Evolutionary conservation across 1,140 invertebrate species (phyloP).

Genomic region (Paralvinella palmiformis): DNA sequence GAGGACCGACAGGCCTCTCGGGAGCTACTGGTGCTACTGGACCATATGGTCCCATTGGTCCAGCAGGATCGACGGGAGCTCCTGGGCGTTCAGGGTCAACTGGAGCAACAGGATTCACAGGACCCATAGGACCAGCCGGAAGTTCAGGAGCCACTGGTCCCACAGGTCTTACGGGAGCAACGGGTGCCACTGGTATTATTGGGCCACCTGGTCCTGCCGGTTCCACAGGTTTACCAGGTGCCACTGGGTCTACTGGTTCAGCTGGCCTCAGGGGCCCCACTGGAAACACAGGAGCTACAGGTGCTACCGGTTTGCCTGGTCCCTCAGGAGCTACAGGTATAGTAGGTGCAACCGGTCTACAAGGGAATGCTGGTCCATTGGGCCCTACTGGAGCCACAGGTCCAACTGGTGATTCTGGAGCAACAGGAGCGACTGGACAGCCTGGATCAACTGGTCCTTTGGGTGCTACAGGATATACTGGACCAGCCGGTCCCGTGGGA

Average conservation of each 20-base stretch:
- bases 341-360: too few relatives aligned
- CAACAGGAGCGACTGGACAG: background rate
- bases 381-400: constrained; percentile 1
- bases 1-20: background rate
- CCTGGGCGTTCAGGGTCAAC: background rate
- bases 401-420: constrained; percentile 1
- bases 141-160: background rate
- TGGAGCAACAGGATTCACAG: background rate
- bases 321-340: too few relatives aligned
- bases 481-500: background rate
- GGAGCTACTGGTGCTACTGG: background rate
- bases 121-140: background rate
- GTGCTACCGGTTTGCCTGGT: too few relatives aligned
- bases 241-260: too few relatives aligned
- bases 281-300: too few relatives aligned
- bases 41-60: background rate
- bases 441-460: background rate
- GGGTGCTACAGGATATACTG: background rate
- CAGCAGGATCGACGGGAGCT: background rate
- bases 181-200: too few relatives aligned
- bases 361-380: too few relatives aligned
- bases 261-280: too few relatives aligned
- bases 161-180: background rate
- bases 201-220: background rate
- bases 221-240: background rate